A percentile compares a stretch with the other conserved stretches of the same genome.
phyloP scores from a whole-genome alignment of 2,113 vertebrate species.

The Gnathonemus echidnorhynchus region DNA sequence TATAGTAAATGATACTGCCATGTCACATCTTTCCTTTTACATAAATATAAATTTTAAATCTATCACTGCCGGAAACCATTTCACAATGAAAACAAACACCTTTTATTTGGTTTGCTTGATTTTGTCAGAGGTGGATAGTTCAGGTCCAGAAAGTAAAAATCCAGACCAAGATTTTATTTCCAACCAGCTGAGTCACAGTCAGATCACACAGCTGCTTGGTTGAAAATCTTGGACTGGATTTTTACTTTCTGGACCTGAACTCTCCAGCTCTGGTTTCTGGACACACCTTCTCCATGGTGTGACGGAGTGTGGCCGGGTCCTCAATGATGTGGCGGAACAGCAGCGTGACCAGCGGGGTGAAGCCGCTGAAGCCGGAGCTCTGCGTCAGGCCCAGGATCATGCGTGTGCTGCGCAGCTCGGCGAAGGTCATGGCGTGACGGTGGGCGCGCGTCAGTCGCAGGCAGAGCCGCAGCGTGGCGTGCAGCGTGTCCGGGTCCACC shows the following conservation, averaged over 20 bases:
- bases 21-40: background rate
- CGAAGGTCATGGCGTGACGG: conserved; percentile 90
- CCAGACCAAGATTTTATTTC: background rate
- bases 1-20: background rate
- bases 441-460: conserved; percentile 83
- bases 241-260: background rate
- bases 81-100: no score
- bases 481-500: conserved; percentile 87
- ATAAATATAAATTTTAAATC: background rate
- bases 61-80: background rate
- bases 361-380: conserved; percentile 85
- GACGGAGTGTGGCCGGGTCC: conserved; percentile 81
- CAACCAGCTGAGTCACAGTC: background rate
- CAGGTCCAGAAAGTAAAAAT: background rate
- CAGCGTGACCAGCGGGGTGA: conserved; percentile 84
- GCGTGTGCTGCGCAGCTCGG: conserved; percentile 83
- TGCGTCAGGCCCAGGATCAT: conserved; percentile 87
- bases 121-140: background rate
- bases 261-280: background rate
- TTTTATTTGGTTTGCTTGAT: no score
- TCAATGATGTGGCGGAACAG: conserved; percentile 90
- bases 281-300: conserved; percentile 91
- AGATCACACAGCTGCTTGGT: background rate
- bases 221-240: background rate
- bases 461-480: conserved; percentile 84